Percentiles rank a stretch among this genome's conserved stretches.
These are phyloP conservation scores for Genyomyrus donnyi DNA, from an alignment of 2,113 vertebrate genomes.

Conservation along the genomic window DNA sequence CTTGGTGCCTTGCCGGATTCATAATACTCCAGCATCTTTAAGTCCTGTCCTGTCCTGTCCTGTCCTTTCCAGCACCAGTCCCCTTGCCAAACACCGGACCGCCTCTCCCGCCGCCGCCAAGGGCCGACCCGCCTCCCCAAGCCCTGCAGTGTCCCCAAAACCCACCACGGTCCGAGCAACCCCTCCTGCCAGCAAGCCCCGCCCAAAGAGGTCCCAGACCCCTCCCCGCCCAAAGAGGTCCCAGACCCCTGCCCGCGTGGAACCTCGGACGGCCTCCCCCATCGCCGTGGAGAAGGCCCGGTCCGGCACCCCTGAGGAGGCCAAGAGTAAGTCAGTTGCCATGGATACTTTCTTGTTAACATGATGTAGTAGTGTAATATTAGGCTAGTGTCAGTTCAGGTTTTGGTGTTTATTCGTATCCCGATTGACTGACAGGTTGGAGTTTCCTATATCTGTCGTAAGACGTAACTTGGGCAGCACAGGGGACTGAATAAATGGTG, in stretches of 20 bases:
- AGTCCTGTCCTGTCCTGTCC: neutral
- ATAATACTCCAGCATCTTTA: neutral
- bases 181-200: conserved; percentile 66
- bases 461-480: neutral
- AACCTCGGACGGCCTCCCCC: conserved; percentile 53
- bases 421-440: neutral
- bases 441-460: neutral
- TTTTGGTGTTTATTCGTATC: neutral
- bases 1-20: neutral
- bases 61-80: conserved; percentile 55
- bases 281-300: conserved; percentile 53
- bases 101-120: conserved; percentile 68
- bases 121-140: conserved; percentile 67
- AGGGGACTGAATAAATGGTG: neutral
- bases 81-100: conserved; percentile 67
- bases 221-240: conserved; percentile 63
- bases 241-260: conserved; percentile 47
- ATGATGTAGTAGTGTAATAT: neutral
- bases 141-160: conserved; percentile 64
- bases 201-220: conserved; percentile 64
- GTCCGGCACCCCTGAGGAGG: conserved; percentile 46
- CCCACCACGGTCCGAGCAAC: conserved; percentile 58
- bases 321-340: conserved; percentile 44
- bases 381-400: neutral
- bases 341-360: neutral